Conservation (phyloP, 1,140 invertebrate genomes). For the Drosophila persimilis region DNA sequence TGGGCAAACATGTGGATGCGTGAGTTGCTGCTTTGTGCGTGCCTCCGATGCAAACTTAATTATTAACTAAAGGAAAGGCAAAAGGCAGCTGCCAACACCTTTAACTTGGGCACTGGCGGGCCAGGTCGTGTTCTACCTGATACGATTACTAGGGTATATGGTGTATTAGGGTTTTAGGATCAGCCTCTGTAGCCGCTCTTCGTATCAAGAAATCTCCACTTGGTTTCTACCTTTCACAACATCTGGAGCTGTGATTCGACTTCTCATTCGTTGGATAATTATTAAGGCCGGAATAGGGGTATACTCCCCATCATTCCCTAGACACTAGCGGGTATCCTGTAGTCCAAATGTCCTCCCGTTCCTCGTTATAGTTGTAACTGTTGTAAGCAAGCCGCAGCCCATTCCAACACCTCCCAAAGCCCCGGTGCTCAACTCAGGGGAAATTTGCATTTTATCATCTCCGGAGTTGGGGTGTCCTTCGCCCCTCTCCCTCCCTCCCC, state of each 20-base stretch:
- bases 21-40: slow-evolving; percentile 52
- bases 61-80: slow-evolving; percentile 68
- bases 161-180: no score
- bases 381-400: slow-evolving; percentile 19
- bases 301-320: no score
- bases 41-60: slow-evolving; percentile 76
- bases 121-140: no score
- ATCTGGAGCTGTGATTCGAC: neutral
- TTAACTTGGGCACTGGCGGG: slow-evolving; percentile 33
- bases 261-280: neutral
- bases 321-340: neutral
- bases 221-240: no score
- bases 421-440: slow-evolving; percentile 54
- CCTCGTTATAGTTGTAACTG: slow-evolving; percentile 52
- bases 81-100: slow-evolving; percentile 59
- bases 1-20: slow-evolving; percentile 21
- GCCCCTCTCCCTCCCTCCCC: neutral
- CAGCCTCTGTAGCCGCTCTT: no score
- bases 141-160: no score
- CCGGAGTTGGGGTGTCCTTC: slow-evolving; percentile 29
- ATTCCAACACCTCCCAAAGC: neutral
- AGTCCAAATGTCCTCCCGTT: neutral
- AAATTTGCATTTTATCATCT: slow-evolving; percentile 81
- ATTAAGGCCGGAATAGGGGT: neutral
- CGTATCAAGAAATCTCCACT: no score